These are phyloP conservation scores for Naja naja DNA, from an alignment of 2,113 vertebrate genomes.

Conservation along the genomic window DNA sequence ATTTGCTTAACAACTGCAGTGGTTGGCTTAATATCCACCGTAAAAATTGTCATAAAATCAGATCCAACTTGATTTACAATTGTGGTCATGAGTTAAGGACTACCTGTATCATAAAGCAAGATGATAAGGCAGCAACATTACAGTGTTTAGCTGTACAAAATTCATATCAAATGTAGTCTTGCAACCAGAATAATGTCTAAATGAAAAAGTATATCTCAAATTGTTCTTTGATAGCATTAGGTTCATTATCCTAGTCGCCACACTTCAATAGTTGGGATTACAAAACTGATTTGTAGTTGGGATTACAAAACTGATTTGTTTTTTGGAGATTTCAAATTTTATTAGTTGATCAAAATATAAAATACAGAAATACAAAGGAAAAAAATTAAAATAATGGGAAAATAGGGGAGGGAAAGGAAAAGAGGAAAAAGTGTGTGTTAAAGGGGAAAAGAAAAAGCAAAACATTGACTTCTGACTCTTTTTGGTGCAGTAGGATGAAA, in stretches of 20 bases:
- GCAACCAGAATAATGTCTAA: background rate
- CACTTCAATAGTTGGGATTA: background rate
- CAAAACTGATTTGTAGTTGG: background rate
- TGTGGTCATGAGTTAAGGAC: background rate
- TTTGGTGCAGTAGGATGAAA: too few species aligned
- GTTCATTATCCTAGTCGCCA: background rate
- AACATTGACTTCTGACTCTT: background rate
- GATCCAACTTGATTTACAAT: background rate
- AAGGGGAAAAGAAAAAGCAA: too few species aligned
- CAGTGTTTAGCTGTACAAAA: background rate
- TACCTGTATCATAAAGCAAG: background rate
- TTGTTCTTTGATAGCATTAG: background rate
- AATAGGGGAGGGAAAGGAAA: background rate
- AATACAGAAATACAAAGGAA: background rate
- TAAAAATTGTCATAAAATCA: too few species aligned
- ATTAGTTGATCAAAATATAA: background rate
- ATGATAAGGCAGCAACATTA: background rate
- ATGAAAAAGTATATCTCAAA: background rate
- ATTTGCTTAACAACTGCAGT: too few species aligned
- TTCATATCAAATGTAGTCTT: background rate
- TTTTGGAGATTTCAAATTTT: background rate
- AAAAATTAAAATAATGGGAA: background rate
- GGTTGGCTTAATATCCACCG: too few species aligned
- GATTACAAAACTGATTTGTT: background rate
- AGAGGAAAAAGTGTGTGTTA: background rate